Conservation (phyloP, 2,113 vertebrate genomes). For the Microcebus ravelobensis region DNA sequence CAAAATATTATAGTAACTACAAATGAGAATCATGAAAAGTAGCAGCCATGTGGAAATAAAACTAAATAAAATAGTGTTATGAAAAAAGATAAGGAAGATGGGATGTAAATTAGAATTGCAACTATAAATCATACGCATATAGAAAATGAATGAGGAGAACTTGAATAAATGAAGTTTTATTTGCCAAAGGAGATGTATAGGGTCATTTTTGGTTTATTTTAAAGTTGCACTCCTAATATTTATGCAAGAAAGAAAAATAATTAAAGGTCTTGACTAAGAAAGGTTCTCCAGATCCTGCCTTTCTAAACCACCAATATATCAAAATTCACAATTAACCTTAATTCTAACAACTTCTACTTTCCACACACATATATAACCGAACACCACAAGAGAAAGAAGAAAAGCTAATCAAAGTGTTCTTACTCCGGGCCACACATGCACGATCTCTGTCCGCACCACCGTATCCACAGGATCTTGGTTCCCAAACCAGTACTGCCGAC, state of each 20-base stretch:
- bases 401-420: conserved; percentile 69
- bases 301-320: not conserved
- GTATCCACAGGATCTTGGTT: conserved; percentile 99
- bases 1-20: not conserved
- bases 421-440: conserved; percentile 98
- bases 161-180: not conserved
- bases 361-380: not conserved
- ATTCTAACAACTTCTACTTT: not conserved
- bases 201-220: conserved; percentile 2
- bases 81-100: not conserved
- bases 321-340: not conserved
- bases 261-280: not conserved
- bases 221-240: not conserved
- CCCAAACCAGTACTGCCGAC: conserved; percentile 99
- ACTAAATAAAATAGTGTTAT: not conserved
- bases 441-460: conserved; percentile 97
- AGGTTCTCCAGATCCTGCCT: not conserved
- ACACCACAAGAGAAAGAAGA: not conserved
- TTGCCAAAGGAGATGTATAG: not conserved
- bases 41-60: not conserved
- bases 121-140: not conserved
- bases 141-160: not conserved
- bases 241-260: not conserved
- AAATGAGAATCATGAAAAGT: not conserved
- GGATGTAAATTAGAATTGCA: not conserved